Evolutionary conservation across 2,888 invertebrate species (phyloP), one percentile per base, ranked within the genome.

Genomic region (Elaeidobius kamerunicus): DNA sequence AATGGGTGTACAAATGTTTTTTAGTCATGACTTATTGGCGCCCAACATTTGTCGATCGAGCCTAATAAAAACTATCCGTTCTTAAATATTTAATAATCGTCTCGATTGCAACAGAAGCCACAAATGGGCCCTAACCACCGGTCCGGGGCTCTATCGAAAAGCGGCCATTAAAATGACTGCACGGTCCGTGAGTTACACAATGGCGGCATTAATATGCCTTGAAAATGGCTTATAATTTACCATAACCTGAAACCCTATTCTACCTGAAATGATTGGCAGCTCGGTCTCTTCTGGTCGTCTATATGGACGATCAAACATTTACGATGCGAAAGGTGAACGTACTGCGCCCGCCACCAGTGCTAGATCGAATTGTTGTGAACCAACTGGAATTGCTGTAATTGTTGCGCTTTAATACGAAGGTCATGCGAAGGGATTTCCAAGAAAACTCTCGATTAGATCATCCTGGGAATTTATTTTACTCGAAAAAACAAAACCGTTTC

Each of bases 181-280:
- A 53, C 53, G 53, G 53, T 53, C 48, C 17, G 53, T 38, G 53
- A 41, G 50, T 42, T 41, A 40, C 36, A 49, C 54, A 49, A 49
- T 54, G 49, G 49, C 44, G 34, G 2, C 35, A 43, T 47, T 53
- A 53, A 47, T 52, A 47, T 47, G 28, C 42, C 52, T 52, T 47
- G 52, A 52, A 53, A 53, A 53, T 53, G 39, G 53, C 53, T 48
- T 48, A 53, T 53, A 53, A 53, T 54, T 54, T 49, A 54, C 48
- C 48, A 49, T 54, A 54, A 54, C 54, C 54, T 54, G 53, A 53
- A 52, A 42, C 48, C 49, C 39, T 41, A 49, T 49, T 54, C 54
- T 54, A 49, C 54, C 54, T 54, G 54, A 54, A 54, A 54, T 54
- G 54, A 54, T 54, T 54, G 54, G 54, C 49, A 54, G 54, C 44